phyloP scores from a whole-genome alignment of 2,113 vertebrate genomes.

The Tyto alba region DNA sequence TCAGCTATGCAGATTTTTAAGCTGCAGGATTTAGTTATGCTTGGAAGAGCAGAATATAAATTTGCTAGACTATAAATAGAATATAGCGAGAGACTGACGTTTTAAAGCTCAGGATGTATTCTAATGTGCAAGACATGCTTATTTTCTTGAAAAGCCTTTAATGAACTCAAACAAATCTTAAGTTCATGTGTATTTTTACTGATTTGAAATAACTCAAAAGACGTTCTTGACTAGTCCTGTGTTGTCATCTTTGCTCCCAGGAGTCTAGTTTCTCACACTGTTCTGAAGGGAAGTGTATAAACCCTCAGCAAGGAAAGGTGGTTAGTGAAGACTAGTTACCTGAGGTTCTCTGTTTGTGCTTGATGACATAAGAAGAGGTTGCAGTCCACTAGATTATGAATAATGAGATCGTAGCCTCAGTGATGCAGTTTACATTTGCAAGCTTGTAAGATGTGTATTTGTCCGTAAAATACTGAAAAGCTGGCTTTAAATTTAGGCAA shows the following conservation, averaged over 20 bases:
- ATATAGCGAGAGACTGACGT: background rate
- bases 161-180: background rate
- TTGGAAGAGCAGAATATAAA: background rate
- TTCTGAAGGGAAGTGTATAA: background rate
- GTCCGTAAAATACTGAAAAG: background rate
- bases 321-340: background rate
- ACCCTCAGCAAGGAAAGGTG: background rate
- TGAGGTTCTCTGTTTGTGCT: background rate
- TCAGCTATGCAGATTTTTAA: background rate
- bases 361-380: background rate
- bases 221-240: background rate
- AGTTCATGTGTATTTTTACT: background rate
- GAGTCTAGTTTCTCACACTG: background rate
- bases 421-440: background rate
- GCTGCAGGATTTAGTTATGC: background rate
- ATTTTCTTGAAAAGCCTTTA: background rate
- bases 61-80: background rate
- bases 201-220: background rate
- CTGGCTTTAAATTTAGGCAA: background rate
- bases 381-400: background rate
- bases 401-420: background rate
- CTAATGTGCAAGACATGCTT: background rate
- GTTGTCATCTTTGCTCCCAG: background rate
- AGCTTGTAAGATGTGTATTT: background rate
- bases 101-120: background rate